Conservation (phyloP, 2,797 vertebrate species). For the Iguana delicatissima region DNA sequence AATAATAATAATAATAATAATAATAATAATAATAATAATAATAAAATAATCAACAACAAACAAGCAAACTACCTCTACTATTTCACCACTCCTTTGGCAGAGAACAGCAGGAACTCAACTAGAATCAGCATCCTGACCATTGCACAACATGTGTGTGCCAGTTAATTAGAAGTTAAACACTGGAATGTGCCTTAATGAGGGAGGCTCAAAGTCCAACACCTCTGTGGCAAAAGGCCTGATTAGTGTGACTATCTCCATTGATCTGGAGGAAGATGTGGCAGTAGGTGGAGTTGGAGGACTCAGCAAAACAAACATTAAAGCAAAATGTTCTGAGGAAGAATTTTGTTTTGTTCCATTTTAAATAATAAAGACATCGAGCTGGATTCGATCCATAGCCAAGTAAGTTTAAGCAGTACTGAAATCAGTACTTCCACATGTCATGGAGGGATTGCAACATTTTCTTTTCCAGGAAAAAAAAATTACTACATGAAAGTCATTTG, state of each 20-base stretch:
- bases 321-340: neutral
- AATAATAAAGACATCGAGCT: neutral
- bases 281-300: neutral
- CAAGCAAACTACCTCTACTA: neutral
- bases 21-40: too few relatives aligned
- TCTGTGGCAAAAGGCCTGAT: constrained; percentile 20
- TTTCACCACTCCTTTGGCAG: neutral
- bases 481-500: neutral
- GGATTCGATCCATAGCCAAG: neutral
- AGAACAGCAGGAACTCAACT: neutral
- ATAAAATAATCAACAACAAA: too few relatives aligned
- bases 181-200: neutral
- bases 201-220: neutral
- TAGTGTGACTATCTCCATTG: neutral
- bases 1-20: too few relatives aligned
- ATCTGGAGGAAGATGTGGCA: neutral
- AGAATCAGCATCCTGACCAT: neutral
- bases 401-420: neutral
- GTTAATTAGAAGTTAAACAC: constrained; percentile 33
- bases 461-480: neutral
- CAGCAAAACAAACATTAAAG: neutral
- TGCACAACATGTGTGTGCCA: neutral
- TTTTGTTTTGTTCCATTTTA: neutral
- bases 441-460: neutral
- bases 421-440: too few relatives aligned